Percentiles rank a stretch among this genome's conserved stretches.
Conservation (phyloP, 64 coral and sea anemone species). For the Montipora efflorescens region DNA sequence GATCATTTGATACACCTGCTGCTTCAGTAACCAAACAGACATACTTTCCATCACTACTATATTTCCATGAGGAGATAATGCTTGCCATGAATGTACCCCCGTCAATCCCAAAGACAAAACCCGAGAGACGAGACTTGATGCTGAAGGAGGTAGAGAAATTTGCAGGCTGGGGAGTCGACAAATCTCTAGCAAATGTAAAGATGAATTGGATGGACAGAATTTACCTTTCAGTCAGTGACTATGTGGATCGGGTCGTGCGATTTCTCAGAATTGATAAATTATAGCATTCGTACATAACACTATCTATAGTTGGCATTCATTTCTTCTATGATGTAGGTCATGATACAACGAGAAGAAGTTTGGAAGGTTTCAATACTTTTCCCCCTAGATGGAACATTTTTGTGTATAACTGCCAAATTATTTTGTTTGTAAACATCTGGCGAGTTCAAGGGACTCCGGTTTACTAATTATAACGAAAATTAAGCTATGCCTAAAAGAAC, state of each 20-base stretch:
- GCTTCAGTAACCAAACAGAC: conserved; percentile 59
- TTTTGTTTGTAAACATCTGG: no score
- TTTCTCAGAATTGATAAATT: conserved; percentile 54
- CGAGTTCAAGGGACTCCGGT: no score
- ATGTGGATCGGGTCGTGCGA: background rate
- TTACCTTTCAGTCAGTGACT: background rate
- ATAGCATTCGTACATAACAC: background rate
- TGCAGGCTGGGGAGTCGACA: conserved; percentile 43
- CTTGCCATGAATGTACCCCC: conserved; percentile 64
- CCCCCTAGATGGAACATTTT: no score
- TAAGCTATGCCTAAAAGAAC: no score
- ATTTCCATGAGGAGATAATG: conserved; percentile 98
- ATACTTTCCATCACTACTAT: conserved; percentile 75
- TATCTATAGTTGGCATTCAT: background rate
- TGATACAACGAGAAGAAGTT: no score
- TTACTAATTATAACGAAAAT: no score
- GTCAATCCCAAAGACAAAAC: conserved; percentile 74
- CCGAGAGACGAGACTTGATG: conserved; percentile 81
- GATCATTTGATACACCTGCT: conserved; percentile 72
- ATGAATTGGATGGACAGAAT: conserved; percentile 18
- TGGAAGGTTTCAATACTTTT: no score
- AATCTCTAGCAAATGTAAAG: background rate
- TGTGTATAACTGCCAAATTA: no score
- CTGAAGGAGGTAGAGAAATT: conserved; percentile 86
- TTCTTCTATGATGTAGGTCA: background rate